Evolutionary conservation across 2,888 invertebrate genomes (phyloP), one percentile per base, ranked within the genome.

Genomic region (Cybosia mesomella): DNA sequence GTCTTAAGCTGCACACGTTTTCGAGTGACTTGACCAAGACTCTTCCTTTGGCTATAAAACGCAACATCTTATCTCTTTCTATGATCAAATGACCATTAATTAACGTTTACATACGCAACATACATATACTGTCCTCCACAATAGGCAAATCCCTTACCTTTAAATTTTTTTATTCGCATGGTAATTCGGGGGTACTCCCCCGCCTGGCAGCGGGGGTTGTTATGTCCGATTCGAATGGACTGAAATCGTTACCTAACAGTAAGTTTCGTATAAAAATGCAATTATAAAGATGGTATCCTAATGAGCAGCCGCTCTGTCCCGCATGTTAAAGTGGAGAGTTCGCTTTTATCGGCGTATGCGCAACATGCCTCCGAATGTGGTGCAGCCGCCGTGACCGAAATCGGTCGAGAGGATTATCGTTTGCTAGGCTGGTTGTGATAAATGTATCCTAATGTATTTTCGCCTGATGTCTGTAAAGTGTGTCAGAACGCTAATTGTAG

Each of bases 401-500:
- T 49, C 49, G n/a, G 49, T 49, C 49, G n/a, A n/a, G 49, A 49
- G n/a, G 49, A 49, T 49, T n/a, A 49, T 49, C 49, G n/a, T 49
- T 49, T n/a, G 49, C 8, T 49, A 49, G 49, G 9, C n/a, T n/a
- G n/a, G 18, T 49, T 18, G 49, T 49, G 49, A 49, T 49, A 49
- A 49, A 49, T 49, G n/a, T 49, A 49, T 4, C 39, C 15, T 39
- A 34, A 34, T 34, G 34, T 34, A 39, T 43, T 43, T 28, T 43
- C 18, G 43, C 18, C 18, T 43, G 18, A 49, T 49, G n/a, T 49
- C n/a, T 49, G n/a, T n/a, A 49, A n/a, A 49, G n/a, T 60, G 54
- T 68, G 63, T 58, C 61, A 69, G 70, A 55, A 58, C 64, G 70
- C 65, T 72, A 70, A 71, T 71, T 74, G 66, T 74, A 59, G 18